Base-by-base conservation (phyloP, 2,888 invertebrate species). In the Troides helena region DNA sequence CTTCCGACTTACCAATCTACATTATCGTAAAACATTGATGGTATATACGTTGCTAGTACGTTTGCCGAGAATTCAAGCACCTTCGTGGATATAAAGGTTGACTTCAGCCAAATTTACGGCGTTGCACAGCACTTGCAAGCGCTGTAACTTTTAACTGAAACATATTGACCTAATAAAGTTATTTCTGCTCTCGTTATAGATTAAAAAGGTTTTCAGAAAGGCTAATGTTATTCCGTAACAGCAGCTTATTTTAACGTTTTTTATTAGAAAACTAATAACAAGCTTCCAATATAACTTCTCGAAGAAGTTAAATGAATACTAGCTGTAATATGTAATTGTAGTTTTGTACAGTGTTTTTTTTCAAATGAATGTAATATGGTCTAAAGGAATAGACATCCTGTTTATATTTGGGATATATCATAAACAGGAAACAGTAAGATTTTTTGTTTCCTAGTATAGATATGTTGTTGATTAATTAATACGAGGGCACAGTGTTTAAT, bases 101-200 rank as follows among this genome's bases (percentile, higher is more conserved):
- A 61, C 53, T 30, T 56, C 18, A 56, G 25, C 25, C 17, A 18
- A 67, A 62, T 62, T 67, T 62, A 67, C 57, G 62, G 39, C 62
- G 43, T n/a, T 57, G 62, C 39, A 62, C 56, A 43, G 39, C 57
- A 46, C 57, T 62, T 43, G n/a, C 61, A 30, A n/a, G 43, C 43
- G n/a, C 67, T 30, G 25, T 56, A 43, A 43, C 56, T 58, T 43
- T 53, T 50, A 67, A 46, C 62, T 25, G 6, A 56, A 62, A 58
- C 62, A 50, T 63, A 68, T 68, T 62, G 62, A 68, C 58, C 62
- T 68, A 62, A 62, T 63, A 62, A 68, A 63, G 18, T 17, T 46
- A 36, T 46, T 68, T 58, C 58, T 53, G 8, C 23, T 21, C 60
- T 67, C 8, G 36, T 61, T 67, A 18, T 53, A 53, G 56, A 56